These are phyloP conservation scores for human DNA, from an alignment of 2,113 vertebrate genomes.

Conservation along the genomic window DNA sequence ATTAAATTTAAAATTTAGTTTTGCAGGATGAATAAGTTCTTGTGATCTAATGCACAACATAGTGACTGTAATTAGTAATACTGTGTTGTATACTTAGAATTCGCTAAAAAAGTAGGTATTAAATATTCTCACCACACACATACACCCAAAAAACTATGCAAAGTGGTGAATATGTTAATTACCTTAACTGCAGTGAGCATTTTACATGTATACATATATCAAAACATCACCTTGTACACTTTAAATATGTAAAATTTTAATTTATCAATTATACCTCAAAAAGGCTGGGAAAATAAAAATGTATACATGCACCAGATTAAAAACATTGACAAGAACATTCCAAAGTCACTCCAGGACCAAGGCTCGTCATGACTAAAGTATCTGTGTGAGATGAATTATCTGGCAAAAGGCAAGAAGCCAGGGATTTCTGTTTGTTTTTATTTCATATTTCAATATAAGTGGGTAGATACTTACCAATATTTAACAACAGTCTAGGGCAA, in stretches of 20 bases:
- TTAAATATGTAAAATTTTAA: neutral
- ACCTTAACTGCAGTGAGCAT: neutral
- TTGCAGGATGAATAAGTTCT: neutral
- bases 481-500: neutral
- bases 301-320: slow-evolving; percentile 16
- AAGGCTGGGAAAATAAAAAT: neutral
- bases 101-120: neutral
- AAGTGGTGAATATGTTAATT: neutral
- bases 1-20: too few relatives aligned
- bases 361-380: neutral
- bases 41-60: neutral
- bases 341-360: neutral
- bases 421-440: neutral
- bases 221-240: neutral
- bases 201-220: too few relatives aligned
- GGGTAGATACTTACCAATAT: neutral
- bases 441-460: slow-evolving; percentile 40
- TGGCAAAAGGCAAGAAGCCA: slow-evolving; percentile 12
- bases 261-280: neutral
- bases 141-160: neutral
- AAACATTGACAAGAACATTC: slow-evolving; percentile 26
- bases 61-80: neutral
- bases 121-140: neutral
- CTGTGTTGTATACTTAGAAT: neutral
- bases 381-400: slow-evolving; percentile 2